Evolutionary conservation across 2,797 vertebrate genomes (phyloP).

Genomic region (Pseudocheirus occidentalis): DNA sequence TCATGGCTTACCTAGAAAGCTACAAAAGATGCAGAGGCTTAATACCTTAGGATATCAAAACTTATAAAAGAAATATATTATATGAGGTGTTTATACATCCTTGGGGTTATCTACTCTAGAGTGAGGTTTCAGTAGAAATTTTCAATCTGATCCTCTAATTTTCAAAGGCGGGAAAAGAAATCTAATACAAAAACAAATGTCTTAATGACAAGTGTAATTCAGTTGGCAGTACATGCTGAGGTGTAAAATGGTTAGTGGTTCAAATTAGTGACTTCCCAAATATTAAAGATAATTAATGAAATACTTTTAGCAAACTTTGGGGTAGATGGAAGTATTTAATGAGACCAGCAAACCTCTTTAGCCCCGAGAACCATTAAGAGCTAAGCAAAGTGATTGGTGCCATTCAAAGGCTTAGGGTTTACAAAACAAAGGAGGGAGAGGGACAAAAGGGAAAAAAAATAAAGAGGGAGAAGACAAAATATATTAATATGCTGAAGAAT

Average conservation of each 20-base stretch:
- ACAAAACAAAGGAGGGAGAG: background rate
- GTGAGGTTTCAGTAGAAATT: background rate
- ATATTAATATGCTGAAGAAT: background rate
- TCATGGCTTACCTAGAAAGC: constrained; percentile 72
- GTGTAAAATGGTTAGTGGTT: background rate
- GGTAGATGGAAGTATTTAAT: background rate
- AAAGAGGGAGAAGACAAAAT: background rate
- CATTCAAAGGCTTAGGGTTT: background rate
- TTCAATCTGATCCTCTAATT: constrained; percentile 18
- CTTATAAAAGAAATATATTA: background rate
- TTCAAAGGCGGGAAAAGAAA: background rate
- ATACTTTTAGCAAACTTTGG: background rate
- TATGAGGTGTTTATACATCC: constrained; percentile 27
- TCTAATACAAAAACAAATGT: background rate
- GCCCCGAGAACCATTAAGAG: background rate
- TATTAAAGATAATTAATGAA: constrained; percentile 34
- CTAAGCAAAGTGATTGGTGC: background rate
- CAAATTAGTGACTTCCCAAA: constrained; percentile 8
- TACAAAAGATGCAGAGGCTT: constrained; percentile 67
- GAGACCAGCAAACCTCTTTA: constrained; percentile 6
- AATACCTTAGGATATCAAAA: constrained; percentile 34
- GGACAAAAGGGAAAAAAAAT: background rate
- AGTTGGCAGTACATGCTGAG: constrained; percentile 51
- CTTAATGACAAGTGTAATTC: background rate
- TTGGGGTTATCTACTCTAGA: constrained; percentile 22